Evolutionary conservation across 2,888 invertebrate species (phyloP), one percentile per base, ranked within the genome.

Genomic region (Anthrax anthrax): DNA sequence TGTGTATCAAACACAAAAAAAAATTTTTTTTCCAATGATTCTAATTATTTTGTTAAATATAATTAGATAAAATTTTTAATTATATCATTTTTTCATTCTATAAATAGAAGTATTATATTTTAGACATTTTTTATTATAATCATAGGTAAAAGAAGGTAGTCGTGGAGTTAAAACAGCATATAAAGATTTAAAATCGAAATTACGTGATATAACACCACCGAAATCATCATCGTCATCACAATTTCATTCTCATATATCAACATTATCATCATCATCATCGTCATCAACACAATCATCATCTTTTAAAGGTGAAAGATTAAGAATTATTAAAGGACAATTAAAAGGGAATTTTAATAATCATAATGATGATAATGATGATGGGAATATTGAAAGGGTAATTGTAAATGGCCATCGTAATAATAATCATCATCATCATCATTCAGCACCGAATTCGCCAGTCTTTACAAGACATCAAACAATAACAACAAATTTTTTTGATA

Each of bases 101-200:
- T n/a, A n/a, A n/a, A n/a, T n/a, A n/a, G n/a, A n/a, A n/a, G n/a
- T n/a, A n/a, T n/a, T n/a, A n/a, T n/a, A n/a, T n/a, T n/a, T n/a
- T n/a, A n/a, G n/a, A n/a, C n/a, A n/a, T n/a, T n/a, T n/a, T n/a
- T n/a, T n/a, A n/a, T n/a, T n/a, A n/a, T n/a, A n/a, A n/a, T n/a
- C 19, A 27, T 54, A 82, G 82, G 80, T 83, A 5, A 81, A 79
- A 65, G 82, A 81, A 59, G 75, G 79, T 50, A 81, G 82, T 5
- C 81, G 80, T 59, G 81, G 82, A 59, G 78, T 86, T 56, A 83
- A 81, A 62, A 81, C 81, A 47, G 86, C 80, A 4, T 84, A 84
- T 59, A 84, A 83, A 64, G 85, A 81, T 47, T 70, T 86, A 27
- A 75, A 78, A 56, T 81, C 80, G 42, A 83, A 80, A 67, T 60